Evolutionary conservation across 2,888 invertebrate species (phyloP).

Genomic region (Hirtodrosophila duncani): DNA sequence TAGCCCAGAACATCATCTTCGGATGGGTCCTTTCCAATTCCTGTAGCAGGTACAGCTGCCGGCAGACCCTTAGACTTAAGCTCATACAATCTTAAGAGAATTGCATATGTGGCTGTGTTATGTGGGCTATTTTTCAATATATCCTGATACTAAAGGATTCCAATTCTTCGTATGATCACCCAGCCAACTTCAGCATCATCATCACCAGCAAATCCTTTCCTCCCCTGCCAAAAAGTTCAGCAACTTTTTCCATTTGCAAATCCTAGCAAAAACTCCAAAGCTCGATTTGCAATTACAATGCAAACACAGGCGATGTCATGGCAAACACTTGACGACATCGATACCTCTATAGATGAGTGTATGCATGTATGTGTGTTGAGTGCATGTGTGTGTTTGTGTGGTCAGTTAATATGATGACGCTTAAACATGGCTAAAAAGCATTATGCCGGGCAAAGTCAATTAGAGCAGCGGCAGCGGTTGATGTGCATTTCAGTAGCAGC

Average conservation of each 20-base stretch:
- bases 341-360: neutral
- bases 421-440: conserved; percentile 64
- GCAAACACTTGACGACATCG: conserved; percentile 29
- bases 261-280: neutral
- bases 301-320: conserved; percentile 1
- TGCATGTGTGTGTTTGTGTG: conserved; percentile 9
- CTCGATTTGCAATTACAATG: conserved; percentile 34
- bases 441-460: conserved; percentile 63
- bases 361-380: conserved; percentile 1
- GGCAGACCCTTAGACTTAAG: too few species aligned
- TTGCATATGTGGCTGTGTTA: too few species aligned
- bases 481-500: conserved; percentile 16
- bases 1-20: too few species aligned
- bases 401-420: conserved; percentile 65
- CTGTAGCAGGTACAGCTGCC: too few species aligned
- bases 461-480: conserved; percentile 36
- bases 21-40: too few species aligned
- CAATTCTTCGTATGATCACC: too few species aligned
- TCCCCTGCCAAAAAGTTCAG: too few species aligned
- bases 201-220: too few species aligned
- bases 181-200: too few species aligned
- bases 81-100: too few species aligned
- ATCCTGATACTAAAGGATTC: too few species aligned
- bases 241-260: neutral
- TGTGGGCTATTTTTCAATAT: too few species aligned